Percentiles rank a stretch among this genome's conserved stretches.
phyloP scores from a whole-genome alignment of 2,797 vertebrate genomes.

The Allobates femoralis region DNA sequence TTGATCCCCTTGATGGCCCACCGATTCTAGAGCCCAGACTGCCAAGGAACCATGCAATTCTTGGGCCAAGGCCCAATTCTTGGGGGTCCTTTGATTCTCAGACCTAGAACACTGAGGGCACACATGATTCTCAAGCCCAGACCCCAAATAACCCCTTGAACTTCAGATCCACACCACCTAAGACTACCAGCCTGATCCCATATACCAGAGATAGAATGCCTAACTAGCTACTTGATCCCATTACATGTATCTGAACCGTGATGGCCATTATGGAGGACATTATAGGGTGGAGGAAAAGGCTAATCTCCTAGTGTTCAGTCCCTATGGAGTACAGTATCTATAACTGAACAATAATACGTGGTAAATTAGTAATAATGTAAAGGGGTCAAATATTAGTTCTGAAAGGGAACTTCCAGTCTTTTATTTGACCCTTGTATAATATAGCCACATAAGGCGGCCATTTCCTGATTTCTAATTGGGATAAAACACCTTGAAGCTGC shows the following conservation, averaged over 20 bases:
- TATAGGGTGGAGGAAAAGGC: neutral
- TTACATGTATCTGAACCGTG: no score
- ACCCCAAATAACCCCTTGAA: no score
- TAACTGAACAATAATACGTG: neutral
- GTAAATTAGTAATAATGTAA: no score
- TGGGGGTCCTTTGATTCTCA: no score
- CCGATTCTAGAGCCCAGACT: no score
- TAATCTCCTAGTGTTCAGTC: neutral
- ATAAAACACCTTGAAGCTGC: neutral
- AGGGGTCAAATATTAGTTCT: neutral
- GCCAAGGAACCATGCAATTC: no score
- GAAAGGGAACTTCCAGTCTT: neutral
- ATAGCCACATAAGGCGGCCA: neutral
- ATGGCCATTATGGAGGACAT: neutral
- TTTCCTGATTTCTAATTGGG: neutral
- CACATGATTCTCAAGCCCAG: no score
- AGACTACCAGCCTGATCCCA: neutral
- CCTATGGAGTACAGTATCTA: neutral
- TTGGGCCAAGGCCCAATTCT: no score
- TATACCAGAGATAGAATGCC: neutral
- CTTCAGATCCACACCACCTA: neutral
- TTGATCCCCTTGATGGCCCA: no score
- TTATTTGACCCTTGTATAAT: neutral
- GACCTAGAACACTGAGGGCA: no score
- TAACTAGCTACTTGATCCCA: no score